Base-by-base conservation (phyloP, 64 coral and sea anemone species). In the Hydrozoanthus tunicans region DNA sequence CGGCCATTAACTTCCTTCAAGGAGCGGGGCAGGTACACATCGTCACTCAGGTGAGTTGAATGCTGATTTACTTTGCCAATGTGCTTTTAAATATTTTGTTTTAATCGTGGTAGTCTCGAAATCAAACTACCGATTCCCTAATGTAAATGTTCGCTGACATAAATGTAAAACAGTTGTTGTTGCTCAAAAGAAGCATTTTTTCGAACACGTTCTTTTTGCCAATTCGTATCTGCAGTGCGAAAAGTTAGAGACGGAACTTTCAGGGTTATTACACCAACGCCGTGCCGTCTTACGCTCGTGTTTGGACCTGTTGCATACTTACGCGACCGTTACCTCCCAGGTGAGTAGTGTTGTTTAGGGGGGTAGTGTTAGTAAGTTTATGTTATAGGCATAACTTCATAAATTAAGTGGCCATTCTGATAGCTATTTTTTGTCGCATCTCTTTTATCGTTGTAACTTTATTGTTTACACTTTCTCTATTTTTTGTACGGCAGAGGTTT, bases 211-310 rank as follows among this genome's bases (percentile, higher is more conserved):
- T 64, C 3, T 63, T 3, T n/a, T 13, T 26, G 12, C 12, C 59
- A 64, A 3, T 58, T 88, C 66, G 55, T 9, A 10, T 70, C 63
- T 81, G 24, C 65, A 99, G 97, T 99, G 97, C 81, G 97, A 99
- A 77, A 94, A 99, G 71, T 72, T 99, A 54, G 97, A 99, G 89
- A 92, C 94, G 84, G 97, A 99, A 73, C 79, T 99, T 15, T 93
- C 88, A 61, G 86, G 94, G 27, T 62, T 99, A 69, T 79, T 99
- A 12, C 94, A 99, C 27, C 94, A 99, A 77, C 77, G 95, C 73
- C 89, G 95, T 12, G 90, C 90, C 27, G 86, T 96, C 64, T 80
- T 93, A 4, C 81, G 90, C 14, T 79, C 89, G 10, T 96, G 95
- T 77, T 61, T 94, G 90, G 95, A 96, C 61, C 80, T 96, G 20